Evolutionary conservation across 37 sponge, comb jelly and placozoan genomes (phyloP).

Genomic region (Beroe forskalii): DNA sequence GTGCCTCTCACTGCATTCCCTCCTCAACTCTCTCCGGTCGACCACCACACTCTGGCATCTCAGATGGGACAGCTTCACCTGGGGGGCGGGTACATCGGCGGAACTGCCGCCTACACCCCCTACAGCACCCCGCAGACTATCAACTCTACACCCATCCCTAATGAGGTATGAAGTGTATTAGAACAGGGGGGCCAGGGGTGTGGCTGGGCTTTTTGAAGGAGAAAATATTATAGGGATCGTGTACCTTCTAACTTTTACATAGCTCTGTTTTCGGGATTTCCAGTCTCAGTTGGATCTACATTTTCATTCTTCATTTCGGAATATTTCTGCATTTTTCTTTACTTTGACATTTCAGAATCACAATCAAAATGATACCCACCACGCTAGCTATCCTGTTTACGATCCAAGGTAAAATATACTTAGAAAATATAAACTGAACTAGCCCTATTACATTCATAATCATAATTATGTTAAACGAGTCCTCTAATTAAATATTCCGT

Average conservation of each 20-base stretch:
- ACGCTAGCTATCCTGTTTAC: not conserved
- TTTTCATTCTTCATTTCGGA: too few relatives aligned
- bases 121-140: constrained; percentile 22
- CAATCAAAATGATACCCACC: constrained; percentile 22
- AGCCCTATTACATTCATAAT: too few relatives aligned
- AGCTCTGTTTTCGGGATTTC: too few relatives aligned
- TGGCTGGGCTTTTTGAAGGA: not conserved
- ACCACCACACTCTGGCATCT: constrained; percentile 44
- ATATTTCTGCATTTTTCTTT: too few relatives aligned
- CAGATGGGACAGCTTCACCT: constrained; percentile 64
- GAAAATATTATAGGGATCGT: too few relatives aligned
- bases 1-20: constrained; percentile 61
- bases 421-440: too few relatives aligned
- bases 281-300: too few relatives aligned
- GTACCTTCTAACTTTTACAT: too few relatives aligned
- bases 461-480: too few relatives aligned
- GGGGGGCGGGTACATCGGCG: not conserved
- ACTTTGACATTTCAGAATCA: constrained; percentile 64
- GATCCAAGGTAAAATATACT: constrained; percentile 29
- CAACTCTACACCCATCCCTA: constrained; percentile 6
- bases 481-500: too few relatives aligned
- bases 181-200: not conserved
- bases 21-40: constrained; percentile 51
- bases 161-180: constrained; percentile 19
- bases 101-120: constrained; percentile 31